phyloP scores from a whole-genome alignment of 2,797 vertebrate species.

The Heliangelus exortis region DNA sequence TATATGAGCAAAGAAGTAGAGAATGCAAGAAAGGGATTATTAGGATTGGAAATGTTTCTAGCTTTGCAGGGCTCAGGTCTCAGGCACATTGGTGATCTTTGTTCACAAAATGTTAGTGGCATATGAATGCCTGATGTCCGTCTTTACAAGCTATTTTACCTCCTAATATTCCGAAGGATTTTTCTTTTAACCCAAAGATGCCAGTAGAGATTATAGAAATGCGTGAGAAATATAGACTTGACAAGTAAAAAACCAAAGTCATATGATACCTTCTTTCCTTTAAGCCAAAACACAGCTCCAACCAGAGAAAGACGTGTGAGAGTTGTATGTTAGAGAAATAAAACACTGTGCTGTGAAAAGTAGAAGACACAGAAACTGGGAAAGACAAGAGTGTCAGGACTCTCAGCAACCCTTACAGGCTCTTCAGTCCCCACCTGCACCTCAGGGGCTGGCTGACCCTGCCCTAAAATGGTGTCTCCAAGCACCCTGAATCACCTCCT shows the following conservation, averaged over 20 bases:
- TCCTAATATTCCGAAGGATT: background rate
- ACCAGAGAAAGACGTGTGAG: background rate
- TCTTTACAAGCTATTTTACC: background rate
- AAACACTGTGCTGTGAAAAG: background rate
- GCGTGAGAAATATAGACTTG: background rate
- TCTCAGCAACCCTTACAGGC: accelerated
- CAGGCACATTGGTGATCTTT: background rate
- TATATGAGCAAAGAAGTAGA: background rate
- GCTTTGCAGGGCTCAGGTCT: background rate
- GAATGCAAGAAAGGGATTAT: background rate
- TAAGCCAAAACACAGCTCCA: background rate
- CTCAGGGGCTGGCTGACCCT: accelerated
- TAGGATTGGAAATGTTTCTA: background rate
- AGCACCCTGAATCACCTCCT: too few species aligned
- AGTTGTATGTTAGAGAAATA: background rate
- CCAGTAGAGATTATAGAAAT: background rate
- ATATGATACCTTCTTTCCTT: background rate
- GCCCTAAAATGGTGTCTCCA: background rate
- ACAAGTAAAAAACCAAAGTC: background rate
- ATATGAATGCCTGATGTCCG: background rate
- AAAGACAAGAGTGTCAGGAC: background rate
- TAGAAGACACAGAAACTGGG: too few species aligned
- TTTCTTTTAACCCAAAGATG: background rate
- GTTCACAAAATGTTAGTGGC: background rate
- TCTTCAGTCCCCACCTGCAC: background rate